Evolutionary conservation across 1,140 invertebrate genomes (phyloP), one percentile per base, ranked within the genome.

Genomic region (Oedothorax gibbosus): DNA sequence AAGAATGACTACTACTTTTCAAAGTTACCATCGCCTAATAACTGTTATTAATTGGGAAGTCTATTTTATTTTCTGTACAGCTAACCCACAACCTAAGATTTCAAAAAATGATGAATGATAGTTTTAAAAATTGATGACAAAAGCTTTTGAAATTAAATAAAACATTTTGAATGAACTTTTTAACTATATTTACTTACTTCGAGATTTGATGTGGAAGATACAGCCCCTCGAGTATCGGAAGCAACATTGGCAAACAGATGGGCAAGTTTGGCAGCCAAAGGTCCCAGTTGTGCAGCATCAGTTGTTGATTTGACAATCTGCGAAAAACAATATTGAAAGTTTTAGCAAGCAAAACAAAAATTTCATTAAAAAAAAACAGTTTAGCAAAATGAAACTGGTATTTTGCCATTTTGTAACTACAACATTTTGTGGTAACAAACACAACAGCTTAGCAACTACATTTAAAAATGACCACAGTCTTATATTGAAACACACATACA

Each of bases 191-290:
- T 49, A 76, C 35, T 51, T 85, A 75, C 75, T 69, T 85, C 62
- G n/a, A 72, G 72, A 88, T 95, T 98, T 0, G 94, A 93, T 7
- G 96, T 95, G 0, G 95, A 94, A 11, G 94, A 94, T 6, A 96
- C 94, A 0, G 97, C 97, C 14, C 97, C 96, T n/a, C 94, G 92
- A 8, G 96, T 95, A 89, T 99, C 97, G 69, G 93, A 93, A 5
- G 96, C 96, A 10, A 99, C 90, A 87, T 95, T 94, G 18, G 93
- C 93, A 90, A 98, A 99, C 87, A 95, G 95, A 88, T 96, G 94
- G 3, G 96, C 95, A 88, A 99, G 92, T 87, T 96, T 95, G 14
- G 94, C 93, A 53, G 95, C 95, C 12, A 98, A 90, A 49, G 93
- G 92, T 9, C 96, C 96, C 6, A 98, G 90, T 91, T 93, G 73